These are phyloP conservation scores for Nephrotoma flavescens DNA, from an alignment of 2,888 invertebrate species.

Conservation along the genomic window DNA sequence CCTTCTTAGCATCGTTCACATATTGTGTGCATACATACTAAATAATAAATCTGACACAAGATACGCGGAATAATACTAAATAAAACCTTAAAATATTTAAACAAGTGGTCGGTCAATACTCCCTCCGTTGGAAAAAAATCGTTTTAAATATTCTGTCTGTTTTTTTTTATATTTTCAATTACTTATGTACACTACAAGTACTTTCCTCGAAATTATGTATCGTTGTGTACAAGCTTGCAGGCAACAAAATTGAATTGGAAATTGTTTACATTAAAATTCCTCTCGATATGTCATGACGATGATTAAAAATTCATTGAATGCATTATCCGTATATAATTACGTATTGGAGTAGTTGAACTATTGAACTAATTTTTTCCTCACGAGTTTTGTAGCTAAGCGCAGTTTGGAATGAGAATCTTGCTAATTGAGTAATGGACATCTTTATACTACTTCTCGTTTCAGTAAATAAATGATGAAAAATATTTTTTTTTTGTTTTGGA, in stretches of 20 bases:
- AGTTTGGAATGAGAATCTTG: not conserved
- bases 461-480: not conserved
- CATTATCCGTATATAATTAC: not conserved
- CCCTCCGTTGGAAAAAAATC: not conserved
- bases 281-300: not conserved
- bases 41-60: not conserved
- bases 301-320: not conserved
- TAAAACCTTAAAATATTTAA: not conserved
- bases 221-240: not conserved
- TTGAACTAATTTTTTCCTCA: not conserved
- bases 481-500: not conserved
- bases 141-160: not conserved
- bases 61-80: not conserved
- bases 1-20: not conserved
- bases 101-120: not conserved
- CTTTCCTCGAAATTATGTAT: not conserved
- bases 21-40: not conserved
- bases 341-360: not conserved
- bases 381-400: not conserved
- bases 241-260: not conserved
- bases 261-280: not conserved
- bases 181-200: not conserved
- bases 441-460: not conserved
- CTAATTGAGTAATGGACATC: not conserved
- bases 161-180: not conserved